Conservation (phyloP, 2,888 invertebrate genomes). For the Lasioglossum morio region DNA sequence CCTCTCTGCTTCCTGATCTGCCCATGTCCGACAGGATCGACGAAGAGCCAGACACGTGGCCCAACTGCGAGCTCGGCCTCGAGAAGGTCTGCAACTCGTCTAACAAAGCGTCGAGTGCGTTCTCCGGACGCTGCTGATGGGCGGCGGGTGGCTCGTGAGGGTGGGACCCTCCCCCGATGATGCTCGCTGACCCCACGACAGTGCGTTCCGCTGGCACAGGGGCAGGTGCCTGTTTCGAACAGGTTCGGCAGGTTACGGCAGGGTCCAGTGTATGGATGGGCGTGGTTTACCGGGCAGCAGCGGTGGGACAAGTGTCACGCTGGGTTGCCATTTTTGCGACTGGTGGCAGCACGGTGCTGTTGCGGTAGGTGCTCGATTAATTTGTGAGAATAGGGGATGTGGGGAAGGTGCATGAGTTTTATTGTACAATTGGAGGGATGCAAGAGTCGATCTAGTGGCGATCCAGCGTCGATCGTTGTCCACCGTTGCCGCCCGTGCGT, state of each 20-base stretch:
- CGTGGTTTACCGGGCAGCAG: neutral
- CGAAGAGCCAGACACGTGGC: slow-evolving; percentile 68
- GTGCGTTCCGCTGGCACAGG: slow-evolving; percentile 87
- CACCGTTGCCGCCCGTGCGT: slow-evolving; percentile 12
- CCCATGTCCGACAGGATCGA: slow-evolving; percentile 83
- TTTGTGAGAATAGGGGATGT: neutral
- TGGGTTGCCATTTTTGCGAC: neutral
- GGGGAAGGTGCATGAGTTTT: neutral
- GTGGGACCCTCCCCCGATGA: slow-evolving; percentile 88
- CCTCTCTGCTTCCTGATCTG: slow-evolving; percentile 85
- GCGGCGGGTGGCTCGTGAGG: slow-evolving; percentile 86
- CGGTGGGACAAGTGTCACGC: slow-evolving; percentile 1
- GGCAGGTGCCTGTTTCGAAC: slow-evolving; percentile 85
- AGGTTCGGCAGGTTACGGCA: slow-evolving; percentile 43
- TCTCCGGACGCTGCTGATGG: slow-evolving; percentile 92
- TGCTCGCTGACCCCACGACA: slow-evolving; percentile 87
- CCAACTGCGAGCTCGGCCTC: slow-evolving; percentile 87
- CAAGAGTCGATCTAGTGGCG: neutral
- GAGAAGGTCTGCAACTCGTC: slow-evolving; percentile 96
- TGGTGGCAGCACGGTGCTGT: neutral
- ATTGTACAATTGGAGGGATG: neutral
- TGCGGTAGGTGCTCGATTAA: neutral
- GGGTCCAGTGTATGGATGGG: neutral
- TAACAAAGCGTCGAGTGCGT: slow-evolving; percentile 98
- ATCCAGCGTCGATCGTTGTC: slow-evolving; percentile 5